Evolutionary conservation across 2,797 vertebrate species (phyloP).

Genomic region (Oryzias sinensis): DNA sequence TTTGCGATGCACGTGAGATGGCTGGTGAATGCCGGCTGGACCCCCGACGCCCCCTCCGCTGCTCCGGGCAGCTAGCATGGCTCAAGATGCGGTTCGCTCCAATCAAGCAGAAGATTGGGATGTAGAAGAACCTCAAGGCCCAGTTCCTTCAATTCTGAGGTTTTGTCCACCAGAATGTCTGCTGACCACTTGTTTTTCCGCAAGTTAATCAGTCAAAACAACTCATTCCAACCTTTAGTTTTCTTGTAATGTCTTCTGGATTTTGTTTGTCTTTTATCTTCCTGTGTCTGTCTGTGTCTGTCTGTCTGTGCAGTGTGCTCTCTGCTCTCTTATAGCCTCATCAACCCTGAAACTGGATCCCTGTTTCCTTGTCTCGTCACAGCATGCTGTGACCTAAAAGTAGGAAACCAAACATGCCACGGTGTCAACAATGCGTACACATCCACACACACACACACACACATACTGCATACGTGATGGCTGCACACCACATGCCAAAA

Average conservation of each 20-base stretch:
- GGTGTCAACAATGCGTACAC: slow-evolving; percentile 52
- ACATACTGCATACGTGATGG: slow-evolving; percentile 7
- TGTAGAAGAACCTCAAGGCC: slow-evolving; percentile 17
- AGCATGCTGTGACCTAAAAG: slow-evolving; percentile 61
- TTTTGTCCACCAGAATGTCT: slow-evolving; percentile 20
- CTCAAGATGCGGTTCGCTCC: slow-evolving; percentile 26
- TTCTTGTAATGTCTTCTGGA: background rate
- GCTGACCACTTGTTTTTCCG: background rate
- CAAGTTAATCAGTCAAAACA: background rate
- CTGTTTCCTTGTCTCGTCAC: slow-evolving; percentile 70
- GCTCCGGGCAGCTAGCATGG: slow-evolving; percentile 88
- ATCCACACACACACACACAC: slow-evolving; percentile 21
- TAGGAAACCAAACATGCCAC: slow-evolving; percentile 68
- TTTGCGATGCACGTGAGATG: slow-evolving; percentile 75
- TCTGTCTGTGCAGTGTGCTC: slow-evolving; percentile 47
- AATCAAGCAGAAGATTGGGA: slow-evolving; percentile 44
- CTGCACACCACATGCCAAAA: slow-evolving; percentile 5
- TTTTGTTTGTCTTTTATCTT: slow-evolving; percentile 4
- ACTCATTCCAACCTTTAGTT: background rate
- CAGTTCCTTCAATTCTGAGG: background rate
- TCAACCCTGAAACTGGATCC: slow-evolving; percentile 88
- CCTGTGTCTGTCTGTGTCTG: slow-evolving; percentile 23
- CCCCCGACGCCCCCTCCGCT: slow-evolving; percentile 69
- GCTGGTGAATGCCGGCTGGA: slow-evolving; percentile 69
- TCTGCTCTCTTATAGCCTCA: slow-evolving; percentile 82